These are phyloP conservation scores for Masnerella sp. DNA, from an alignment of 2,888 invertebrate genomes.

Conservation along the genomic window DNA sequence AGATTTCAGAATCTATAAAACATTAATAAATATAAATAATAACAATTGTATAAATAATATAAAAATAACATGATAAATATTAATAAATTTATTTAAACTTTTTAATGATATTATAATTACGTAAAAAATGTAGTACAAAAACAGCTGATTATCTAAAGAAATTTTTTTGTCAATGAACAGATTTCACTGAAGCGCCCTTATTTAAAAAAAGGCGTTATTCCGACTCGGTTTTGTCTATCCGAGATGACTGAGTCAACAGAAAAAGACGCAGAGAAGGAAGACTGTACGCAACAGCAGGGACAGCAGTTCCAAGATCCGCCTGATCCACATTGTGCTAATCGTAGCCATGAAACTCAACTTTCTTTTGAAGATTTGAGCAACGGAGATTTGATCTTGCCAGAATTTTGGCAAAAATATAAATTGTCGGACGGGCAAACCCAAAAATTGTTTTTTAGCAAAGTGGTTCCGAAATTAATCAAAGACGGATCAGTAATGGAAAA, in stretches of 20 bases:
- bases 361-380: slow-evolving; percentile 11
- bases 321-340: no score
- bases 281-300: background rate
- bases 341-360: no score
- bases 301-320: background rate
- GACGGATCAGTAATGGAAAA: slow-evolving; percentile 18
- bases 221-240: background rate
- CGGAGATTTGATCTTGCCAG: slow-evolving; percentile 4
- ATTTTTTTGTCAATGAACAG: no score
- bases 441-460: slow-evolving; percentile 23
- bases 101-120: no score
- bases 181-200: background rate
- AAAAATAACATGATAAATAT: no score
- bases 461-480: slow-evolving; percentile 21
- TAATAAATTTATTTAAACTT: no score
- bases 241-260: background rate
- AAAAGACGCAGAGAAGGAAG: background rate
- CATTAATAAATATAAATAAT: no score
- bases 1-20: no score
- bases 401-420: slow-evolving; percentile 23
- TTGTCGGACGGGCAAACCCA: slow-evolving; percentile 13
- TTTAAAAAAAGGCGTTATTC: background rate
- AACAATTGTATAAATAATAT: no score
- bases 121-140: no score
- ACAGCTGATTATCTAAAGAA: no score